Base-by-base conservation (phyloP, 2,888 invertebrate genomes). In the Chirona hameri region DNA sequence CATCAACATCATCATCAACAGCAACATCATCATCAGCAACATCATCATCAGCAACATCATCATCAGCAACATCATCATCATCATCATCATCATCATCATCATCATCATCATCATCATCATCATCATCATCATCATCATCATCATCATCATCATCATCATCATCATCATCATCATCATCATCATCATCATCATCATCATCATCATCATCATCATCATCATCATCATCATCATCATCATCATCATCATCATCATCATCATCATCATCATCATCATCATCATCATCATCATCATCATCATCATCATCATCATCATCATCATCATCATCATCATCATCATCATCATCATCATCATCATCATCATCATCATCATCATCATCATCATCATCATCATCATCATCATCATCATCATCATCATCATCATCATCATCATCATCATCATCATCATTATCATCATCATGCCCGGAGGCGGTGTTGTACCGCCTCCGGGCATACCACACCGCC, bases 81-180 rank as follows among this genome's bases (percentile, higher is more conserved):
- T n/a, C 21, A 21, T n/a, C 65, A 65, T 65, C 65, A 65, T 65
- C 65, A 65, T 65, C 65, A 65, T 65, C 65, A 65, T 65, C 65
- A 65, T 65, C 65, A 65, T 65, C 65, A n/a, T 65, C 65, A n/a
- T 65, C 65, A n/a, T 65, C 65, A 65, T 65, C 65, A 65, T 65
- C 65, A 65, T 65, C 65, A 65, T 65, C 65, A 65, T 65, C 65
- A 65, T 65, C 65, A 65, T 65, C 65, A 65, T 65, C 65, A 65
- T 65, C 65, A 65, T 65, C 65, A 65, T 65, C 65, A 65, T 65
- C 65, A 65, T 65, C 65, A 65, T 65, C 65, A 65, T 65, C 65
- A 65, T 65, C 65, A 65, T 65, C 65, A 65, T 65, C 65, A 65
- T 65, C 65, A 65, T 65, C 65, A 65, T 65, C 65, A 65, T 65